Base-by-base conservation (phyloP, 2,797 vertebrate species). In the Hippocampus kuda region DNA sequence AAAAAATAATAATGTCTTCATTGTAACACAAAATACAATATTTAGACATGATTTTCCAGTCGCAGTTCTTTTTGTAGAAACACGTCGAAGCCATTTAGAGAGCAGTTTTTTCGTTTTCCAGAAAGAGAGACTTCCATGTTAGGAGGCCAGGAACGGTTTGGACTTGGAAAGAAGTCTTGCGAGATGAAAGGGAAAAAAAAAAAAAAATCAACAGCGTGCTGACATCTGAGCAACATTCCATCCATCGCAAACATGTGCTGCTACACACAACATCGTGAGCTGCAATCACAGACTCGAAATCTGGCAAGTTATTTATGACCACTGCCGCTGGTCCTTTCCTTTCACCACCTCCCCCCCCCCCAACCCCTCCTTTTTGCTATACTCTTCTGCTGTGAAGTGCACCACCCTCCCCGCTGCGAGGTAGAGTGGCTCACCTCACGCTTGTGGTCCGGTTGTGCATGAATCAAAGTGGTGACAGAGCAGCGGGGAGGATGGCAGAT, bases 401-500 rank as follows among this genome's bases (percentile, higher is more conserved):
- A 77, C 77, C 78, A 66, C 77, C 71, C 74, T 70, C 86, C 86
- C 87, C 34, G 79, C 83, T 79, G 89, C 1, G 87, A 80, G 75
- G 74, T 53, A 78, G 83, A 87, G 86, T 82, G 84, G 80, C 84
- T 84, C 65, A 76, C 79, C 84, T 88, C 83, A 84, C 76, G 75
- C 81, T 84, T 78, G 82, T 83, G 81, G 81, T 86, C 85, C 75
- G 85, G 85, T 77, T 81, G 82, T 74, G 82, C 88, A 91, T 91
- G 90, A 92, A 92, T 91, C 90, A 91, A 90, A 88, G 82, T 71
- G 82, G 86, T 89, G 90, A 91, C 90, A 90, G 88, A 91, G 85
- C 89, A 89, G 86, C 83, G 27, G 91, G 91, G 88, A 88, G 88
- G 87, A 88, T 75, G 87, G 90, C 90, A 92, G 90, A 92, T 91